Evolutionary conservation across 1,140 invertebrate species (phyloP), one percentile per base, ranked within the genome.

Genomic region (Sarcophaga peregrina): DNA sequence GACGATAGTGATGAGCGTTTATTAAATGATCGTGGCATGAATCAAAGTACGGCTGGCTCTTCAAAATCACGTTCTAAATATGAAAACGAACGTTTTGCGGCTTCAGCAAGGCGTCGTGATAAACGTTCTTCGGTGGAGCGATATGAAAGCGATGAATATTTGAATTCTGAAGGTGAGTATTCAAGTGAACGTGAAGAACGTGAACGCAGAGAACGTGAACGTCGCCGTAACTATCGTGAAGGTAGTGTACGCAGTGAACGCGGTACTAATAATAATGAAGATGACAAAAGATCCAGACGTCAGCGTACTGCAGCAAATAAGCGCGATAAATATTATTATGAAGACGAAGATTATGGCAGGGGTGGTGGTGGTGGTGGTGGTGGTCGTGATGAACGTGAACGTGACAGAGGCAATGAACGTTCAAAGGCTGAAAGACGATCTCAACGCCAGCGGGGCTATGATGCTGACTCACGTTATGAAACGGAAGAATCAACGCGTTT

Each of bases 61-160:
- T 81, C 80, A 8, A 81, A 81, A 11, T 81, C 80, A 54, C 68
- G 73, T 20, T 48, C 75, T 10, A 50, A 80, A 62, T 78, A 82
- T 45, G 58, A 82, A n/a, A 48, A n/a, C 8, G 83, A 84, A 17
- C 75, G 83, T 25, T 17, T 45, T 0, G 47, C 25, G 47, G 25
- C 80, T 15, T 20, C 72, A 75, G 5, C 68, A 80, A 20, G 47
- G 10, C 80, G 76, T n/a, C 17, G 81, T 75, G 13, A 87, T 86
- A 15, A 85, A 86, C 37, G 88, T 85, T 17, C 74, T 46, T 82
- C 81, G 54, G 58, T 25, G 8, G 76, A 84, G 62, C 87, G 90
- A 76, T 92, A 92, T 85, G 91, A 92, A 84, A 92, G 91, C 7
- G 92, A 92, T 85, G 91, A 92, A 84, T 91, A 91, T 9, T 91